These are phyloP conservation scores for Drosophila orena DNA, from an alignment of 1,140 invertebrate genomes.

Conservation along the genomic window DNA sequence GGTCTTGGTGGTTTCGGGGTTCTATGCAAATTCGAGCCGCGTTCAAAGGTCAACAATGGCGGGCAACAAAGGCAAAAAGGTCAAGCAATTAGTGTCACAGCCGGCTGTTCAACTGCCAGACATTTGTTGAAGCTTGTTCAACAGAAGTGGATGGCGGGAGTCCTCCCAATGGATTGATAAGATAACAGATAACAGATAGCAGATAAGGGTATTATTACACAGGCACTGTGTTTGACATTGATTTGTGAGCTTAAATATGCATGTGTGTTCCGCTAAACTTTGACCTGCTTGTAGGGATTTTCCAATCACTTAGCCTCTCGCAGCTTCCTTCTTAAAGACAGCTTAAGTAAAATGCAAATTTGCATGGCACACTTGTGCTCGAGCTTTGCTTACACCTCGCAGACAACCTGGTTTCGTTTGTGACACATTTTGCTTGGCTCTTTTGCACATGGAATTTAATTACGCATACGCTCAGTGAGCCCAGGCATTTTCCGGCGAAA, in stretches of 20 bases:
- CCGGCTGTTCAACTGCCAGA: slow-evolving; percentile 28
- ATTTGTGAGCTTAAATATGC: slow-evolving; percentile 42
- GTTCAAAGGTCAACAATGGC: slow-evolving; percentile 69
- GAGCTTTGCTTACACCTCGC: slow-evolving; percentile 26
- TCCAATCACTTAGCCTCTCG: slow-evolving; percentile 66
- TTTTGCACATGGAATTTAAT: slow-evolving; percentile 63
- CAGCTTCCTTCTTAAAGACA: slow-evolving; percentile 29
- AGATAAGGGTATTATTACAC: slow-evolving; percentile 48
- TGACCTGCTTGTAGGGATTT: slow-evolving; percentile 39
- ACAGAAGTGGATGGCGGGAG: slow-evolving; percentile 19
- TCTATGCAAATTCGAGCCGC: slow-evolving; percentile 61
- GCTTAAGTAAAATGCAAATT: slow-evolving; percentile 41
- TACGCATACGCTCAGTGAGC: slow-evolving; percentile 67
- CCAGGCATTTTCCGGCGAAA: slow-evolving; percentile 26
- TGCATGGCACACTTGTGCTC: not conserved
- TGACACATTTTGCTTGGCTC: slow-evolving; percentile 15
- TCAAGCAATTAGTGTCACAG: slow-evolving; percentile 77
- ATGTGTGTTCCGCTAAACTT: slow-evolving; percentile 32
- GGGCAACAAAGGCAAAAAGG: slow-evolving; percentile 53
- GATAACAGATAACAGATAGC: slow-evolving; percentile 56
- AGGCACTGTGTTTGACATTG: slow-evolving; percentile 41
- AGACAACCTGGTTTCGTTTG: slow-evolving; percentile 63
- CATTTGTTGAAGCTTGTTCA: slow-evolving; percentile 55
- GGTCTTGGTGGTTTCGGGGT: slow-evolving; percentile 20
- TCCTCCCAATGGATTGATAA: slow-evolving; percentile 36